Evolutionary conservation across 2,888 invertebrate species (phyloP).

Genomic region (Microctonus hyperodae): DNA sequence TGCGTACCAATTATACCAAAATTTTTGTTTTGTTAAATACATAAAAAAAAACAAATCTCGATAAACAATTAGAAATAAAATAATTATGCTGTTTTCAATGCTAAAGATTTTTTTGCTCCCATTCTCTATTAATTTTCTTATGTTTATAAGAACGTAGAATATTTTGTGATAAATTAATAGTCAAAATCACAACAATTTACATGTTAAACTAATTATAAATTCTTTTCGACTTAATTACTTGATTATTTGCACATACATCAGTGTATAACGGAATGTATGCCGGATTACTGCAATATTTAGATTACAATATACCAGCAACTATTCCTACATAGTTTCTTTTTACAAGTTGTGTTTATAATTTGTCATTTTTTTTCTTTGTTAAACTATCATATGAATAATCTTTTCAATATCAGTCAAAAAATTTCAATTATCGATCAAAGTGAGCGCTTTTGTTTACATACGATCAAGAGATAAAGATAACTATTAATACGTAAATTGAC

Average conservation of each 20-base stretch:
- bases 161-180: background rate
- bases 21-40: background rate
- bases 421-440: background rate
- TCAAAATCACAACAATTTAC: background rate
- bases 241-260: background rate
- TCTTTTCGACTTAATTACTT: background rate
- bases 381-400: background rate
- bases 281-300: background rate
- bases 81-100: background rate
- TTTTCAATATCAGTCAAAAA: background rate
- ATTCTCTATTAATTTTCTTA: background rate
- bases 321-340: background rate
- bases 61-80: background rate
- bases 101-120: background rate
- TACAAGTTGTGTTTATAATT: background rate
- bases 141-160: background rate
- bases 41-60: background rate
- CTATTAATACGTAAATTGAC: conserved; percentile 21
- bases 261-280: background rate
- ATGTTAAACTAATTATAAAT: background rate
- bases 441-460: conserved; percentile 4
- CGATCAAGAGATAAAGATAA: background rate
- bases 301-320: background rate
- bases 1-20: conserved; percentile 21
- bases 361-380: background rate